phyloP scores from a whole-genome alignment of 1,140 invertebrate genomes.

The Temnothorax nylanderi region DNA sequence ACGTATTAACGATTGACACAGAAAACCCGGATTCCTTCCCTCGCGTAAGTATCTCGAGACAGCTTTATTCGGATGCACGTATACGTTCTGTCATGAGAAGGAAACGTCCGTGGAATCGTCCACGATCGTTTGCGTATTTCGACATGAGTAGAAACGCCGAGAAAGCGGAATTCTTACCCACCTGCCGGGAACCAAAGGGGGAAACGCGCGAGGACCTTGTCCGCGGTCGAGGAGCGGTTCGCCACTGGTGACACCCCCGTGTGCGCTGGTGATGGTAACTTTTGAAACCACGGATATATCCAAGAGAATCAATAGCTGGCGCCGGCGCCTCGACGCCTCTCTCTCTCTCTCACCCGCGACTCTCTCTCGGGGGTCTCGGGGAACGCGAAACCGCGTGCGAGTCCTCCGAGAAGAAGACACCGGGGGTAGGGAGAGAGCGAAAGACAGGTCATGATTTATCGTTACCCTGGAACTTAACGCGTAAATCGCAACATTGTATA shows the following conservation, averaged over 20 bases:
- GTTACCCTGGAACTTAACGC: not conserved
- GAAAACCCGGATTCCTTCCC: not conserved
- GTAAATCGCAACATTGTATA: not conserved
- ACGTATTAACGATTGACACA: constrained; percentile 22
- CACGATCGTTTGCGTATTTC: not conserved
- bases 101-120: not conserved
- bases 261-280: constrained; percentile 78
- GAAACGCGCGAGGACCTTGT: constrained; percentile 80
- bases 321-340: constrained; percentile 79
- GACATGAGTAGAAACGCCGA: not conserved
- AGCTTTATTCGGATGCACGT: not conserved
- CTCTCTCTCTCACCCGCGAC: constrained; percentile 5
- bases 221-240: constrained; percentile 79
- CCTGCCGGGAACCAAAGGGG: constrained; percentile 79
- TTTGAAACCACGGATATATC: constrained; percentile 76
- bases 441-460: constrained; percentile 10
- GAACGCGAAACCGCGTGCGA: constrained; percentile 32
- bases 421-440: not conserved
- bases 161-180: constrained; percentile 74
- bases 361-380: not conserved
- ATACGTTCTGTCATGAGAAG: not conserved
- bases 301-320: constrained; percentile 80
- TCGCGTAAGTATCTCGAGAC: not conserved
- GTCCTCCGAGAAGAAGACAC: constrained; percentile 15
- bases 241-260: constrained; percentile 82